These are phyloP conservation scores for Cerceris rybyensis DNA, from an alignment of 2,888 invertebrate species.

Conservation along the genomic window DNA sequence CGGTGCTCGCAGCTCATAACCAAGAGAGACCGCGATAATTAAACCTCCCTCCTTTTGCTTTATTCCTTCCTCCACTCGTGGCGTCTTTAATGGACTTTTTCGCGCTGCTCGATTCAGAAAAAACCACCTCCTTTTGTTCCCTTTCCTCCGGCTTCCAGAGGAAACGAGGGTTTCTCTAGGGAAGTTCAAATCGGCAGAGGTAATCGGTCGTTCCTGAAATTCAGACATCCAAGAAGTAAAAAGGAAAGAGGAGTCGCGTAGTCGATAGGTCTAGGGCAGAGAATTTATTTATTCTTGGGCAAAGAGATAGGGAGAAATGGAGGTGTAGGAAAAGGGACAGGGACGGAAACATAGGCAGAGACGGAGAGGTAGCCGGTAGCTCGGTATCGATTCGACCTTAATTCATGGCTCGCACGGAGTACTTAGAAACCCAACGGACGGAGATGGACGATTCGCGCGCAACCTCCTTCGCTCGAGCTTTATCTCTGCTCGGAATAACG, in stretches of 20 bases:
- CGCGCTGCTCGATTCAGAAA: not conserved
- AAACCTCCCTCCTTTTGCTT: not conserved
- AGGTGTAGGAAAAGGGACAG: too few species aligned
- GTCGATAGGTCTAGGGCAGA: too few species aligned
- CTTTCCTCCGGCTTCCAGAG: too few species aligned
- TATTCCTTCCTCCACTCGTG: not conserved
- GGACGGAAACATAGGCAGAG: too few species aligned
- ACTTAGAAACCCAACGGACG: not conserved
- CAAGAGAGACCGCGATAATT: conserved; percentile 1
- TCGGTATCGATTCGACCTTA: conserved; percentile 6
- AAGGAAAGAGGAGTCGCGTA: too few species aligned
- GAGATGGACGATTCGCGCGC: conserved; percentile 9
- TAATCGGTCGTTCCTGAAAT: too few species aligned
- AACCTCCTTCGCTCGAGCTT: not conserved
- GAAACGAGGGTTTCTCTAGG: too few species aligned
- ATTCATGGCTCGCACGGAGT: conserved; percentile 1
- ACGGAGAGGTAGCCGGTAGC: not conserved
- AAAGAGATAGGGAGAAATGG: too few species aligned
- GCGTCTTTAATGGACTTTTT: not conserved
- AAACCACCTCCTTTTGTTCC: not conserved
- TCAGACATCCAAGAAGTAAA: too few species aligned
- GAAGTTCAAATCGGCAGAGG: too few species aligned
- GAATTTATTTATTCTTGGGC: too few species aligned
- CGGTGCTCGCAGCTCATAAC: not conserved
- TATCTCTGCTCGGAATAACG: conserved; percentile 3